Percentiles rank a stretch among this genome's conserved stretches.
These are phyloP conservation scores for Polydrusus cervinus DNA, from an alignment of 2,888 invertebrate species.

Conservation along the genomic window DNA sequence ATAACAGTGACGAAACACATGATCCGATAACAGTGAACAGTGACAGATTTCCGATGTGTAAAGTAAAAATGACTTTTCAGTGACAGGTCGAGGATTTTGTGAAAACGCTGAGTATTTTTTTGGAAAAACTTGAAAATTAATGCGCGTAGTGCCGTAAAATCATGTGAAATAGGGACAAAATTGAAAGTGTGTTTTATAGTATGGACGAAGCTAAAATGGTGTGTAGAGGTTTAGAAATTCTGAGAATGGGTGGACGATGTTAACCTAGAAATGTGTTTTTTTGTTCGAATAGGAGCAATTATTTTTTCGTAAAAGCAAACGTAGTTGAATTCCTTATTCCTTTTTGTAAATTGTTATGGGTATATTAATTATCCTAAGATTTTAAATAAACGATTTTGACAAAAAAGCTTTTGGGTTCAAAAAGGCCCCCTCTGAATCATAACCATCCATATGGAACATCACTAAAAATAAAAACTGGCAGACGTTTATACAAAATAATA, in stretches of 20 bases:
- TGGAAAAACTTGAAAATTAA: not conserved
- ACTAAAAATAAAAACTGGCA: constrained; percentile 8
- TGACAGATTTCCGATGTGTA: constrained; percentile 10
- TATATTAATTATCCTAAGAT: not conserved
- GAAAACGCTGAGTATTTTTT: not conserved
- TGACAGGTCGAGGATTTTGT: constrained; percentile 1
- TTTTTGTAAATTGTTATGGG: not conserved
- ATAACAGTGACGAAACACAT: constrained; percentile 1
- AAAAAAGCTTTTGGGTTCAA: too few species aligned
- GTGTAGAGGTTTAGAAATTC: not conserved
- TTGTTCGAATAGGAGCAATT: not conserved
- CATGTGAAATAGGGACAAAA: constrained; percentile 4
- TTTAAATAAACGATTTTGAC: too few species aligned
- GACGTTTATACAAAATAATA: not conserved
- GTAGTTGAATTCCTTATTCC: not conserved
- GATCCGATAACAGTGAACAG: constrained; percentile 12
- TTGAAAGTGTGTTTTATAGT: constrained; percentile 1
- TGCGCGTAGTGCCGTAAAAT: not conserved
- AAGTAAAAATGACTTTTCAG: constrained; percentile 5
- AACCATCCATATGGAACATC: not conserved
- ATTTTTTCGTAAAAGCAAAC: not conserved
- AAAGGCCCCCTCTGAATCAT: not conserved
- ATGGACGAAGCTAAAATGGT: constrained; percentile 18
- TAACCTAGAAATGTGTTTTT: constrained; percentile 8
- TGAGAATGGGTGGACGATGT: constrained; percentile 11